These are phyloP conservation scores for Epizoanthus scotinus DNA, from an alignment of 92 coral and sea anemone species.

Conservation along the genomic window DNA sequence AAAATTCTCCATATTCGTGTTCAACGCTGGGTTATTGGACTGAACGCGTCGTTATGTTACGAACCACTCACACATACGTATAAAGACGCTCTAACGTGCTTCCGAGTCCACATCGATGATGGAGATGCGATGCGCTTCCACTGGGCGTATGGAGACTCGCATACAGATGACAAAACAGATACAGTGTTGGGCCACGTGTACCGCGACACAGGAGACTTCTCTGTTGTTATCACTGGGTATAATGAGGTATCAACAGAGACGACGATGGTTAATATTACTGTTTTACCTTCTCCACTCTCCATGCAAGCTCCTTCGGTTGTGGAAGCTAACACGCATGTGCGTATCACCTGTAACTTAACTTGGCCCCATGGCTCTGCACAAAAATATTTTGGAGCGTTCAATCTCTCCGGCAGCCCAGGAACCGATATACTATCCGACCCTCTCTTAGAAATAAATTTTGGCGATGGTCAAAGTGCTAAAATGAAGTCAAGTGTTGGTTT, in stretches of 20 bases:
- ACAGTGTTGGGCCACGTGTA: conserved; percentile 23
- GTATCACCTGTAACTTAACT: conserved; percentile 50
- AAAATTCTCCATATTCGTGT: conserved; percentile 27
- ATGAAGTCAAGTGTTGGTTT: conserved; percentile 29
- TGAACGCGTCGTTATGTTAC: conserved; percentile 61
- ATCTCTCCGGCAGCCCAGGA: conserved; percentile 53
- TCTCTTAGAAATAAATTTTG: conserved; percentile 41
- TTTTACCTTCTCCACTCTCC: conserved; percentile 62
- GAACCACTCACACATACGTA: conserved; percentile 72
- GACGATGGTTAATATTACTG: neutral
- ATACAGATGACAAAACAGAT: neutral
- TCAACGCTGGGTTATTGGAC: conserved; percentile 58
- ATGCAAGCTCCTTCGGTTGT: conserved; percentile 41
- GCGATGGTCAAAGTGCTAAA: conserved; percentile 32
- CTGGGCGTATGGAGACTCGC: conserved; percentile 51
- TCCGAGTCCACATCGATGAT: conserved; percentile 24
- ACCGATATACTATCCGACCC: conserved; percentile 32
- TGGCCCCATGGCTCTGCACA: conserved; percentile 67
- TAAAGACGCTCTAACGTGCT: conserved; percentile 54
- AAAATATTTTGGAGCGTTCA: conserved; percentile 45
- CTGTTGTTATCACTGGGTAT: conserved; percentile 50
- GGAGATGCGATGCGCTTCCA: conserved; percentile 52
- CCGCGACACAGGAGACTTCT: conserved; percentile 30
- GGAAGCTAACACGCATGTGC: conserved; percentile 38
- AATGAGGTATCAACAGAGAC: conserved; percentile 48